A percentile compares a stretch with the other conserved stretches of the same genome.
Evolutionary conservation across 2,113 vertebrate genomes (phyloP).

Genomic region (Larimichthys polyactis): DNA sequence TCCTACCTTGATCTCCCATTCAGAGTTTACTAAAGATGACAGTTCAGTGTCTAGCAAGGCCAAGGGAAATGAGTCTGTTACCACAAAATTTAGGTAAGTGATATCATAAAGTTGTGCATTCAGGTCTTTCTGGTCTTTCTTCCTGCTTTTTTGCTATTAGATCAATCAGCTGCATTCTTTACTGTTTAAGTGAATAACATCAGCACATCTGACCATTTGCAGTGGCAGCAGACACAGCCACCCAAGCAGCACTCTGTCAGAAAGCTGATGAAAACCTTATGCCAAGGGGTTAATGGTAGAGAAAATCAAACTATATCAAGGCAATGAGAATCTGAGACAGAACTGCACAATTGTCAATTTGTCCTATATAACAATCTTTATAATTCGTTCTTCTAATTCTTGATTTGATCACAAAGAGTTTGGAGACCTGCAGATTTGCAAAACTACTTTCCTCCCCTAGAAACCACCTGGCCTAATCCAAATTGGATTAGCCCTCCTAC

Average conservation of each 20-base stretch:
- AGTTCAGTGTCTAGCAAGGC: conserved; percentile 18
- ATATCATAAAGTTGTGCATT: neutral
- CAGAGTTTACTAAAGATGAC: conserved; percentile 44
- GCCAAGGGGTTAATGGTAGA: neutral
- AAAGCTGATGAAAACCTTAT: no score
- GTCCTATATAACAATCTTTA: no score
- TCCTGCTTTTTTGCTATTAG: neutral
- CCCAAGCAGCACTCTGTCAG: neutral
- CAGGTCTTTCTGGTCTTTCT: neutral
- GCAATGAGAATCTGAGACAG: neutral
- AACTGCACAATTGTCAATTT: neutral
- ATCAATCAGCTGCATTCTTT: neutral
- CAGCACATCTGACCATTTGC: neutral
- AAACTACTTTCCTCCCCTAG: conserved; percentile 1
- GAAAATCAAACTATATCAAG: neutral
- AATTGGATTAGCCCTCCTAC: conserved; percentile 53
- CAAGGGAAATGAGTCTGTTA: neutral
- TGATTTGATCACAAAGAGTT: neutral
- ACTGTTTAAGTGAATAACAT: conserved; percentile 24
- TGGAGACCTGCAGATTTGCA: conserved; percentile 4
- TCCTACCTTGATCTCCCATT: conserved; percentile 42
- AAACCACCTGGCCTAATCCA: conserved; percentile 46
- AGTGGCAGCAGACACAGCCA: neutral
- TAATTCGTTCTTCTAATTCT: neutral
- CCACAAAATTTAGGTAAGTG: conserved; percentile 38